Base-by-base conservation (phyloP, 1,140 invertebrate genomes). In the Bombus polaris region DNA sequence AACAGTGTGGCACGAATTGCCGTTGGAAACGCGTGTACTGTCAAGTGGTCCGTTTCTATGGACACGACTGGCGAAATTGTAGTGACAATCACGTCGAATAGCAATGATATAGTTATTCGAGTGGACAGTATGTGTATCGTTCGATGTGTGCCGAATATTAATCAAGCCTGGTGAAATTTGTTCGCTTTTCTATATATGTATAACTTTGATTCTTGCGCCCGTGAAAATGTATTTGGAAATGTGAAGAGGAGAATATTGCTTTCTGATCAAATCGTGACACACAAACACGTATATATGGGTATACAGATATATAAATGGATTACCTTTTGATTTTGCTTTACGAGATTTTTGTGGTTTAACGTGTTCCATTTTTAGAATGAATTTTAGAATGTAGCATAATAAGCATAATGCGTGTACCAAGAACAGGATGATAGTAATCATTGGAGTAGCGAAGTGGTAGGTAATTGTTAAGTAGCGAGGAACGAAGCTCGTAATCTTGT, bases 1-100 rank as follows among this genome's bases (percentile, higher is more conserved):
- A 53, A 32, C 35, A 77, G 73, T 70, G 74, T 68, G 62, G 35
- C 18, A 59, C 35, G 75, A 59, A 84, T 77, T 70, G 81, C 25
- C 39, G 57, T 1, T 22, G 57, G 72, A 70, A 76, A 57, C 81
- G 81, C 35, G 44, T 22, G 57, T 37, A 1, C 22, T 42, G 39
- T 70, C 42, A 6, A 47, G 44, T 57, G 66, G 8, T 28, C 32
- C 8, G 32, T 53, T 37, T 80, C 25, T 28, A 47, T 53, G 65
- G 28, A n/a, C 39, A 32, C 18, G 15, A 22, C 25, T n/a, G 28
- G 39, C 53, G 53, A 57, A 53, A 75, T 32, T 25, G 73, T 25
- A 59, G 47, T 9, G 47, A 12, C 47, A 53, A 76, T 28, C 47
- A 13, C 22, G 35, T 76, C 53, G 73, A 75, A 37, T 35, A 5